Evolutionary conservation across 2,113 vertebrate genomes (phyloP).

Genomic region (Centropristis striata): DNA sequence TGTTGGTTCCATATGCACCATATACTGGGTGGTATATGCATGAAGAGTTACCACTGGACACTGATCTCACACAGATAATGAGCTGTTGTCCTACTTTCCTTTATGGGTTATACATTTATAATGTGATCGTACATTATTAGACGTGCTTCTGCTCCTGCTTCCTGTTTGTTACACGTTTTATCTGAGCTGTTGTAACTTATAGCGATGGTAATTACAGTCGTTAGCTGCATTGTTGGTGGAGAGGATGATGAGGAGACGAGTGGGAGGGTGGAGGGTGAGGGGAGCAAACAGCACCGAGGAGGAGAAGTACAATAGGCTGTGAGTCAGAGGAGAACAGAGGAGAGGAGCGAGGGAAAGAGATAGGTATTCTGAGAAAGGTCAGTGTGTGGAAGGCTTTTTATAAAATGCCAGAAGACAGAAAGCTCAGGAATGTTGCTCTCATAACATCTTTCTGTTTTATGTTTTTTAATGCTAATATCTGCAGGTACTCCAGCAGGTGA

Average conservation of each 20-base stretch:
- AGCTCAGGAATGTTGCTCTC: constrained; percentile 33
- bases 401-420: constrained; percentile 59
- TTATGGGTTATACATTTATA: constrained; percentile 36
- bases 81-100: constrained; percentile 28
- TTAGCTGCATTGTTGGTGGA: constrained; percentile 65
- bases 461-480: constrained; percentile 57
- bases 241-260: constrained; percentile 74
- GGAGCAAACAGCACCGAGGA: constrained; percentile 65
- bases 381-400: constrained; percentile 51
- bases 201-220: constrained; percentile 53
- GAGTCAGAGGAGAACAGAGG: constrained; percentile 68
- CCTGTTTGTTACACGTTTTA: constrained; percentile 6
- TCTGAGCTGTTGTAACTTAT: constrained; percentile 33
- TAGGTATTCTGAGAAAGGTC: constrained; percentile 67
- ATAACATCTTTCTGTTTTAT: constrained; percentile 28
- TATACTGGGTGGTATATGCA: constrained; percentile 15
- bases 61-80: constrained; percentile 13
- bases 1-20: constrained; percentile 62
- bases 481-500: constrained; percentile 45
- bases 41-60: constrained; percentile 26
- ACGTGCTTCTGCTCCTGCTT: neutral
- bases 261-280: constrained; percentile 70
- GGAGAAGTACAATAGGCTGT: constrained; percentile 65
- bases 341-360: constrained; percentile 47
- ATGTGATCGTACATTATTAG: constrained; percentile 20